Conservation (phyloP, 2,113 vertebrate genomes). For the Urocolius indicus region DNA sequence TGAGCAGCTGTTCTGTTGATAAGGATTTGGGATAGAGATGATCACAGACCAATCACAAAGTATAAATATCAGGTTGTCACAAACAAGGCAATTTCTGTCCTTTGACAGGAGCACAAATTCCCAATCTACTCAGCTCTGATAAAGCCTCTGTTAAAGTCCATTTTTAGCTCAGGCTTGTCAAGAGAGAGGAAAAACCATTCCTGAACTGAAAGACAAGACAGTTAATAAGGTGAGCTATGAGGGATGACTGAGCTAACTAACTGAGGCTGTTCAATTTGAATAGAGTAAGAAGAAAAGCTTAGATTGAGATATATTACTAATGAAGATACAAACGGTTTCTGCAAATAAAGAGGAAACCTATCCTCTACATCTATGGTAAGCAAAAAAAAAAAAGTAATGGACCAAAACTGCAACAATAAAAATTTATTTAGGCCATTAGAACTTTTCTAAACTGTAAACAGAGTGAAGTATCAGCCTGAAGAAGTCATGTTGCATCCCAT, state of each 20-base stretch:
- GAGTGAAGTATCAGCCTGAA: background rate
- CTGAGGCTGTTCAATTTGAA: background rate
- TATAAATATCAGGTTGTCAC: background rate
- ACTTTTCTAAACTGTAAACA: background rate
- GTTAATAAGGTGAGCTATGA: background rate
- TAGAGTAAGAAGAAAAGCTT: background rate
- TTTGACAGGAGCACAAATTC: background rate
- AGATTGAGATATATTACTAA: background rate
- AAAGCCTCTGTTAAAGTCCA: background rate
- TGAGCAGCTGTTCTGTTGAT: conserved; percentile 22
- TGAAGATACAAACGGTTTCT: background rate
- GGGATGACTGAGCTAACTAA: background rate
- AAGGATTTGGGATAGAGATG: background rate
- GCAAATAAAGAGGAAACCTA: background rate
- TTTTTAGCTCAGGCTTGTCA: background rate
- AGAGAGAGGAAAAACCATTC: background rate
- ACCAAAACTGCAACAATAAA: background rate
- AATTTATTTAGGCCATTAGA: background rate
- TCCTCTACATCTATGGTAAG: background rate
- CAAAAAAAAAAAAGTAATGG: background rate
- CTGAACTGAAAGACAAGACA: background rate
- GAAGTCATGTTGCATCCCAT: background rate
- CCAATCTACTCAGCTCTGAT: background rate
- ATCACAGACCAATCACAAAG: background rate
- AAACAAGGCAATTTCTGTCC: background rate